Percentiles rank a stretch among this genome's conserved stretches.
Evolutionary conservation across 2,113 vertebrate species (phyloP).

Genomic region (Nematolebias whitei): DNA sequence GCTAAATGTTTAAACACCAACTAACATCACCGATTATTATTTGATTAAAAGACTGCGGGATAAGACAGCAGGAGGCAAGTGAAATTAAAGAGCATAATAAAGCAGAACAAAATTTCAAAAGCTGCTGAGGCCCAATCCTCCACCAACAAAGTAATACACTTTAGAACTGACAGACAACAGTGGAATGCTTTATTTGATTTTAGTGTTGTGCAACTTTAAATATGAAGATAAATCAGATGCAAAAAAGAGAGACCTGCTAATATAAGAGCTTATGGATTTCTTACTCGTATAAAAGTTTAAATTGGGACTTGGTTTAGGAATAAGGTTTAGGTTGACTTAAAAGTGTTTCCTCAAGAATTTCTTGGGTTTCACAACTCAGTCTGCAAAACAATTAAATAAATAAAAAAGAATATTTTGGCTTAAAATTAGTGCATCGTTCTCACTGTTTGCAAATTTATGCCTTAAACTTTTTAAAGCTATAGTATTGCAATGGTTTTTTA

Average conservation of each 20-base stretch:
- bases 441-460: too few species aligned
- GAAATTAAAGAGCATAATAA: conserved; percentile 63
- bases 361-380: too few species aligned
- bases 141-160: conserved; percentile 4
- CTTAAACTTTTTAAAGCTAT: too few species aligned
- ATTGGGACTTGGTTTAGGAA: background rate
- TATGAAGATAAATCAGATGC: background rate
- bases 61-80: conserved; percentile 48
- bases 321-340: background rate
- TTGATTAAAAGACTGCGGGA: conserved; percentile 48
- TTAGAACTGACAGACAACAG: background rate
- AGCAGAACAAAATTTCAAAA: conserved; percentile 65
- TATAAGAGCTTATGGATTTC: background rate
- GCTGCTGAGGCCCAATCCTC: conserved; percentile 23
- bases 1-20: conserved; percentile 54
- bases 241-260: background rate
- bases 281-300: background rate
- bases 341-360: too few species aligned
- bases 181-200: background rate
- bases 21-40: conserved; percentile 61
- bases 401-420: too few species aligned
- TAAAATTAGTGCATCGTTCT: too few species aligned
- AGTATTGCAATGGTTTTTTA: too few species aligned
- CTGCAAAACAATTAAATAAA: too few species aligned
- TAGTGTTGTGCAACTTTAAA: background rate